Base-by-base conservation (phyloP, 2,888 invertebrate species). In the Rugalucina vietnamica region DNA sequence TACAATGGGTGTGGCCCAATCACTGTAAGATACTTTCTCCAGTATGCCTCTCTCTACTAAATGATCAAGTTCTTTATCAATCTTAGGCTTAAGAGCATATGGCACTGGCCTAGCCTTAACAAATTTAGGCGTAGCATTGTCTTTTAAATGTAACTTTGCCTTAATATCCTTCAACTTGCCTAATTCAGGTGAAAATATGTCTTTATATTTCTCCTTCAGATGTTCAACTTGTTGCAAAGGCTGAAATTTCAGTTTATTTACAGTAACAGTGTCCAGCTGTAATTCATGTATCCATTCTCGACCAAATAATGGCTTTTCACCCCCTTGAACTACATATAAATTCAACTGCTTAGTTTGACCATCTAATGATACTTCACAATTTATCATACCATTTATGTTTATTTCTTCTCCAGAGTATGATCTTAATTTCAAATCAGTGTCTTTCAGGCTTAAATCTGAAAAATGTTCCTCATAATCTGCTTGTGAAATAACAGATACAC, bases 1-100 rank as follows among this genome's bases (percentile, higher is more conserved):
- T 3, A 91, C 89, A 32, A 90, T 86, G 1, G 91, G 91, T 32
- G 91, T 87, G 1, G 88, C 90, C 90, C 88, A 91, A 0, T 90
- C 76, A 82, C 84, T 86, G 34, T 82, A 72, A 1, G 78, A 65
- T 3, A 90, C 86, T 29, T 81, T 76, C 81, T 88, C 24, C 29
- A 85, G 49, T 50, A 91, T 37, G 3, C 77, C 79, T 3, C 73
- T 57, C n/a, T 74, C 34, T 14, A 79, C 79, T 18, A 84, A 36
- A 39, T 72, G 71, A 8, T 84, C 86, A 1, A 85, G 86, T 50
- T 86, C 85, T n/a, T 86, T 57, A 49, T 87, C 88, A 37, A 88
- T 86, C 27, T 84, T 85, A 0, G 72, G 57, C 39, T 79, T 76
- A 36, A 90, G 27, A 0, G 87, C 84, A 60, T 84, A 88, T 0